Percentiles rank a stretch among this genome's conserved stretches.
These are phyloP conservation scores for Eptesicus fuscus DNA, from an alignment of 2,113 vertebrate species.

Conservation along the genomic window DNA sequence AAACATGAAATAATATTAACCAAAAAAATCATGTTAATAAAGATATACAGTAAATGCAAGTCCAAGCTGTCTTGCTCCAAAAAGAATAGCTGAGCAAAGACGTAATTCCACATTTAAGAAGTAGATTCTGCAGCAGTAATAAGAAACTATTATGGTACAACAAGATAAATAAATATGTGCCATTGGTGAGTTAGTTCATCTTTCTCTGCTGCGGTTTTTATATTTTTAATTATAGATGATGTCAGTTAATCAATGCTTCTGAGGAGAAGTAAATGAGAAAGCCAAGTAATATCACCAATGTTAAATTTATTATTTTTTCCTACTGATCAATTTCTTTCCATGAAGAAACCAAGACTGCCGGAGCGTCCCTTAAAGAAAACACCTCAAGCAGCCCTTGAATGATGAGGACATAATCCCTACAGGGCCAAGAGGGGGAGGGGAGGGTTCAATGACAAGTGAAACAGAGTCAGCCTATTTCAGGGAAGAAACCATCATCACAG, in stretches of 20 bases:
- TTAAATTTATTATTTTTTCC: neutral
- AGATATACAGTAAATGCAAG: neutral
- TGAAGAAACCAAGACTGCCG: neutral
- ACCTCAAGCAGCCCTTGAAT: neutral
- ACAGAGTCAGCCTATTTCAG: neutral
- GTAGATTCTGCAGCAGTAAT: neutral
- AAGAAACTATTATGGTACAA: neutral
- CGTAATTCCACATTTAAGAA: neutral
- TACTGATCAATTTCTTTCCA: neutral
- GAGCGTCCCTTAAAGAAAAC: neutral
- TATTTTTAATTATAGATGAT: neutral
- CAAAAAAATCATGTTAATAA: neutral
- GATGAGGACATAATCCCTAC: neutral
- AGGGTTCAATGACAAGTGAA: neutral
- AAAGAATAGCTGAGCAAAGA: neutral
- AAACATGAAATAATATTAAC: neutral
- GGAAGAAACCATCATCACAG: neutral
- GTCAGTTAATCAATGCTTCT: neutral
- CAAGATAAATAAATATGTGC: neutral
- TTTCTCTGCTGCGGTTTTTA: neutral
- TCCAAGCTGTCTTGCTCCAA: neutral
- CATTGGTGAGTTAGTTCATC: neutral
- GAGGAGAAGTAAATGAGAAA: neutral
- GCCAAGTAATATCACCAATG: neutral
- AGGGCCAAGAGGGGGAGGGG: too few relatives aligned